Percentiles rank a stretch among this genome's conserved stretches.
phyloP scores from a whole-genome alignment of 1,140 invertebrate species.

The Aphidius ervi region DNA sequence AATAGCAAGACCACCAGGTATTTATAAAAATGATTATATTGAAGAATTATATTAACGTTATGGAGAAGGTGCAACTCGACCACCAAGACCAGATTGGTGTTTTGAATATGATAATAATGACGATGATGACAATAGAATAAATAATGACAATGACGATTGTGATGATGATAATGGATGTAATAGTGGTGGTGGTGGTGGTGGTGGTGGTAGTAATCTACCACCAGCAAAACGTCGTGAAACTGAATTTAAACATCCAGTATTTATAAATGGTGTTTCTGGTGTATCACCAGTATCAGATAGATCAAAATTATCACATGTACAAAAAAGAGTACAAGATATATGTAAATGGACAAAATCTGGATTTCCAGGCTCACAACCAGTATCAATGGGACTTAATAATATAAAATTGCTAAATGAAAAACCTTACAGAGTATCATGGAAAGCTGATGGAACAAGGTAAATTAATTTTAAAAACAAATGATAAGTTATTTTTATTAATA shows the following conservation, averaged over 20 bases:
- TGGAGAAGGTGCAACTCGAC: conserved; percentile 69
- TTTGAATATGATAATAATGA: conserved; percentile 46
- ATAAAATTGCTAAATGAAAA: conserved; percentile 71
- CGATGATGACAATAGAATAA: conserved; percentile 31
- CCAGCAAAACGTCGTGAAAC: conserved; percentile 30
- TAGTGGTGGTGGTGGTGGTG: conserved; percentile 17
- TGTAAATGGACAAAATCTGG: conserved; percentile 75
- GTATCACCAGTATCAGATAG: conserved; percentile 63
- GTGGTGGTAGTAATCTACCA: neutral
- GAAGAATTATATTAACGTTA: conserved; percentile 72
- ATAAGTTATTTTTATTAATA: no score
- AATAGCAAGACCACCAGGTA: conserved; percentile 65
- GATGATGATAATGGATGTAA: conserved; percentile 19
- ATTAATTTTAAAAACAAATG: no score
- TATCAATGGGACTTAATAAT: conserved; percentile 90
- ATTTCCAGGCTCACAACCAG: conserved; percentile 95
- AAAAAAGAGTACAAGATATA: conserved; percentile 73
- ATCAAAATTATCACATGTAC: conserved; percentile 64
- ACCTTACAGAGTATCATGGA: conserved; percentile 96
- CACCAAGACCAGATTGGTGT: conserved; percentile 80
- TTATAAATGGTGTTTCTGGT: conserved; percentile 78
- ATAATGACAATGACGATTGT: neutral
- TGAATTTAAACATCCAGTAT: conserved; percentile 57
- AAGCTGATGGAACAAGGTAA: no score
- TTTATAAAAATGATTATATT: conserved; percentile 76